These are phyloP conservation scores for Tragelaphus strepsiceros DNA, from an alignment of 2,113 vertebrate genomes.

Conservation along the genomic window DNA sequence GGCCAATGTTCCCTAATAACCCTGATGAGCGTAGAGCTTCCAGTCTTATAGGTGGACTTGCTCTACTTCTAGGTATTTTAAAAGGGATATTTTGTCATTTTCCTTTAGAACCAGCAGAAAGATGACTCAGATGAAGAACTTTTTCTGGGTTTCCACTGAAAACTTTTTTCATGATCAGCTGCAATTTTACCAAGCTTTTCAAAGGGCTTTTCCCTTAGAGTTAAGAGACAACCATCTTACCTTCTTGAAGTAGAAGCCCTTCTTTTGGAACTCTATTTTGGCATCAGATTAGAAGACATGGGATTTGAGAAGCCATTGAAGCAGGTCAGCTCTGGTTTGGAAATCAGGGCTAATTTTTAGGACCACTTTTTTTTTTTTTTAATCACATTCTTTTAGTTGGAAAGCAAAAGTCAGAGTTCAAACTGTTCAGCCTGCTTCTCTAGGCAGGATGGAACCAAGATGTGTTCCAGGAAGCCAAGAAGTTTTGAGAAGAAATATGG, in stretches of 20 bases:
- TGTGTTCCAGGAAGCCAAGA: neutral
- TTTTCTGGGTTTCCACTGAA: neutral
- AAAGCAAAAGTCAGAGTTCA: conserved; percentile 34
- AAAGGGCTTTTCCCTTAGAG: neutral
- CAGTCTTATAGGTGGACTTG: neutral
- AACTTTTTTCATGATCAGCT: neutral
- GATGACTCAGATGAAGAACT: neutral
- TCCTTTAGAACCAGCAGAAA: neutral
- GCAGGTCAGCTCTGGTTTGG: conserved; percentile 31
- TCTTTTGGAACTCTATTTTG: conserved; percentile 12
- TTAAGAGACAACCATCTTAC: neutral
- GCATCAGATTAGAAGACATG: neutral
- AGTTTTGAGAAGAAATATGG: conserved; percentile 26
- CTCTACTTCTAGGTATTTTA: neutral
- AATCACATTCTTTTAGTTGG: neutral
- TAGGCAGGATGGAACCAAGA: neutral
- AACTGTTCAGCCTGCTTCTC: neutral
- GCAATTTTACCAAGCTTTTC: neutral
- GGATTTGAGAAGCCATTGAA: neutral
- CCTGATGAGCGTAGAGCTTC: neutral
- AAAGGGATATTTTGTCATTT: neutral
- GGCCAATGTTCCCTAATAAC: neutral
- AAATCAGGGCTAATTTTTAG: conserved; percentile 42
- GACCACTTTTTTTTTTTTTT: neutral
- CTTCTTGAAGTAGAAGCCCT: neutral